phyloP scores from a whole-genome alignment of 1,140 invertebrate genomes.

The Antheraea pernyi region DNA sequence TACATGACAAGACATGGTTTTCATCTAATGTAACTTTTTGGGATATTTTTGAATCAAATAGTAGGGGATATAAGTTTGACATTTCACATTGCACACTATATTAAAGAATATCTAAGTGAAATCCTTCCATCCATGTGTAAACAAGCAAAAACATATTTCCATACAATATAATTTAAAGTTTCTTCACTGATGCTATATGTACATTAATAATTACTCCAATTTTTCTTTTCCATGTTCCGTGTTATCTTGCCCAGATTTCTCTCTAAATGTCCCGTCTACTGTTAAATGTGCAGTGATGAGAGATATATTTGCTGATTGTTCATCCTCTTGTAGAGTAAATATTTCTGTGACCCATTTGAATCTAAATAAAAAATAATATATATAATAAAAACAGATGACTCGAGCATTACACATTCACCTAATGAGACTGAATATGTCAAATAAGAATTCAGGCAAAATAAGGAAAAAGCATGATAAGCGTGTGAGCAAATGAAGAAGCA shows the following conservation, averaged over 20 bases:
- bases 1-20: no score
- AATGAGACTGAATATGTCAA: conserved; percentile 48
- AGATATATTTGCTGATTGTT: background rate
- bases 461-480: conserved; percentile 12
- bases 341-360: conserved; percentile 63
- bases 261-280: conserved; percentile 39
- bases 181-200: background rate
- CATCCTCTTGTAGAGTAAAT: conserved; percentile 47
- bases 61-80: no score
- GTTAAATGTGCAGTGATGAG: conserved; percentile 25
- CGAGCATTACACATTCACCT: conserved; percentile 16
- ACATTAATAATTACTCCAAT: background rate
- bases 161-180: background rate
- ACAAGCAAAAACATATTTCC: no score
- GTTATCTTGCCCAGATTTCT: conserved; percentile 27
- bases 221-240: conserved; percentile 17
- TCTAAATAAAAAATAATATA: conserved; percentile 45
- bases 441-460: conserved; percentile 13
- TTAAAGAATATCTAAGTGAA: no score
- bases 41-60: no score
- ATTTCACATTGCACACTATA: no score
- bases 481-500: conserved; percentile 14
- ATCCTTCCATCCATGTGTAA: no score
- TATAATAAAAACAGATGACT: conserved; percentile 5
- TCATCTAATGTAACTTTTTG: no score